Evolutionary conservation across 1,140 invertebrate species (phyloP).

Genomic region (Laupala kohalensis): DNA sequence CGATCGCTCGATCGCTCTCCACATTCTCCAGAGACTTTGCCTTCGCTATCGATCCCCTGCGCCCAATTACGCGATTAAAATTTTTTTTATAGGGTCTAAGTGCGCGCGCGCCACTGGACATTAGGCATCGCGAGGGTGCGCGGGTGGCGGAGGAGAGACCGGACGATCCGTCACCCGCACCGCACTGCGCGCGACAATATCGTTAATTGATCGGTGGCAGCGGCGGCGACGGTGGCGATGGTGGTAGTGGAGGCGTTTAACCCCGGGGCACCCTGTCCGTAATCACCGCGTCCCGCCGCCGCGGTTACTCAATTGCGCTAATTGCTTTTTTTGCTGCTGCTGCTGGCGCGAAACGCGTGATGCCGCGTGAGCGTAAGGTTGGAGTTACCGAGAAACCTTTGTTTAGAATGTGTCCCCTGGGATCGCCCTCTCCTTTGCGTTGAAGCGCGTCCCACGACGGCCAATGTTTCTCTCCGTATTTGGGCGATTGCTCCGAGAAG

Average conservation of each 20-base stretch:
- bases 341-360: background rate
- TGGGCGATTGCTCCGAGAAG: too few species aligned
- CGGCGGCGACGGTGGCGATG: too few species aligned
- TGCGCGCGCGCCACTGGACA: background rate
- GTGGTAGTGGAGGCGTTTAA: background rate
- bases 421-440: background rate
- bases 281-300: background rate
- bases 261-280: background rate
- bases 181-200: background rate
- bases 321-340: background rate
- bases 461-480: too few species aligned
- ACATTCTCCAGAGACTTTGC: background rate
- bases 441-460: too few species aligned
- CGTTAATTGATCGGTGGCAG: background rate
- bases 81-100: background rate
- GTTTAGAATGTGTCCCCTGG: too few species aligned
- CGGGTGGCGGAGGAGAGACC: too few species aligned
- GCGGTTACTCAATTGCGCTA: background rate
- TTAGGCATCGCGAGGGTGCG: too few species aligned
- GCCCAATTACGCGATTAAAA: background rate
- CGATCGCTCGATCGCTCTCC: background rate
- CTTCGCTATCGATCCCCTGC: background rate
- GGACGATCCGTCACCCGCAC: background rate
- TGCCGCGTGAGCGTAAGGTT: background rate
- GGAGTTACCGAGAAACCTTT: background rate